A percentile compares a stretch with the other conserved stretches of the same genome.
Conservation (phyloP, 1,140 invertebrate genomes). For the Branchinecta lindahli region DNA sequence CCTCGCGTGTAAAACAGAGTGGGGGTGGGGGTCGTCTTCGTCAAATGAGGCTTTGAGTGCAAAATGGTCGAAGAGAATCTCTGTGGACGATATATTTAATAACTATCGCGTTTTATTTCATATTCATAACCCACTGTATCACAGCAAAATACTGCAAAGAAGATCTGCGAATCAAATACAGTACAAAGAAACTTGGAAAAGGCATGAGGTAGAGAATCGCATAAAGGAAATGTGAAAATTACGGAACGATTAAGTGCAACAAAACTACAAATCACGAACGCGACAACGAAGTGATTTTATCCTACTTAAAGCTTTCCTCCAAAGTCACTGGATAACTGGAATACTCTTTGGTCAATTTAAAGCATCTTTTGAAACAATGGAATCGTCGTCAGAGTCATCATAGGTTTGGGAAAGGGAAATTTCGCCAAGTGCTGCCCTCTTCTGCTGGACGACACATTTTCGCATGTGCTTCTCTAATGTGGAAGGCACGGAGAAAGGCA, state of each 20-base stretch:
- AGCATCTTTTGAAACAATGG: not conserved
- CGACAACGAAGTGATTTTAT: not conserved
- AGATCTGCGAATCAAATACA: not conserved
- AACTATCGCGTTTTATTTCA: too few species aligned
- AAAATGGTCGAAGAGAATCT: too few species aligned
- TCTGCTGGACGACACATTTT: constrained; percentile 94
- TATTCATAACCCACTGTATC: not conserved
- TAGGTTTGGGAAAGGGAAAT: constrained; percentile 16
- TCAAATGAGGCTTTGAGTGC: too few species aligned
- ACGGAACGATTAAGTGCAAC: not conserved
- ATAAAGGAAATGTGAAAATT: not conserved
- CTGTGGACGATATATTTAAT: too few species aligned
- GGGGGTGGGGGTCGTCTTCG: too few species aligned
- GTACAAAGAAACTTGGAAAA: not conserved
- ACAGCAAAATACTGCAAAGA: not conserved
- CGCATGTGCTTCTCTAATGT: constrained; percentile 99
- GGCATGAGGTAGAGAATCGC: not conserved
- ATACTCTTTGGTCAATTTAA: constrained; percentile 6
- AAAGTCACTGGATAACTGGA: not conserved
- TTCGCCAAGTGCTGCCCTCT: constrained; percentile 33
- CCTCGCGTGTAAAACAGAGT: too few species aligned
- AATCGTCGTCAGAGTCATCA: constrained; percentile 2
- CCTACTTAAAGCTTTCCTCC: not conserved
- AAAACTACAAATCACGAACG: not conserved
- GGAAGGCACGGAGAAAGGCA: constrained; percentile 98